Conservation (phyloP, 2,888 invertebrate genomes). For the Sinotaia quadrata region DNA sequence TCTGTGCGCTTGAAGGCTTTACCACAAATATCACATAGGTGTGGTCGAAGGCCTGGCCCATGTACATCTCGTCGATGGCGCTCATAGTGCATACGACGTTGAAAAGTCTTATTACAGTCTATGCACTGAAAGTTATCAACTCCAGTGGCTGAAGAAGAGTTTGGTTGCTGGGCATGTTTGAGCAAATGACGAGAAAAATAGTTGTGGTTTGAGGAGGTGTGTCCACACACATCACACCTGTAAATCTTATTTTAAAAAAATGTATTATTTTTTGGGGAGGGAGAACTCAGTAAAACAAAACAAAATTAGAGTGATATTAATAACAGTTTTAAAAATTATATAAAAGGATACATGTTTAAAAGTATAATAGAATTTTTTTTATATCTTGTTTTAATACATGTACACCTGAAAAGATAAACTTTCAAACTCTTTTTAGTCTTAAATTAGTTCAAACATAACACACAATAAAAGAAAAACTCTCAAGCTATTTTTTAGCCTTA, state of each 20-base stretch:
- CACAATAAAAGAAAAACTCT: too few relatives aligned
- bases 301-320: too few relatives aligned
- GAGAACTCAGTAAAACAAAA: too few relatives aligned
- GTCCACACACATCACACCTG: slow-evolving; percentile 19
- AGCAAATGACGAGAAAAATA: slow-evolving; percentile 22
- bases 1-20: slow-evolving; percentile 75
- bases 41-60: slow-evolving; percentile 73
- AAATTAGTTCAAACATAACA: too few relatives aligned
- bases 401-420: not conserved
- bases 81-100: slow-evolving; percentile 69
- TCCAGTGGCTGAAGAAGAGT: slow-evolving; percentile 21
- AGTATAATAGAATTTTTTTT: not conserved
- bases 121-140: slow-evolving; percentile 61
- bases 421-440: not conserved
- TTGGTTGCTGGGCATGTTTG: slow-evolving; percentile 27
- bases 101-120: slow-evolving; percentile 70
- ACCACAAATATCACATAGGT: slow-evolving; percentile 75
- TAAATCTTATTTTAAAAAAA: too few relatives aligned
- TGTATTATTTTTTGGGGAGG: too few relatives aligned
- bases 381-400: not conserved
- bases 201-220: slow-evolving; percentile 5
- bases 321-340: not conserved
- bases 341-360: not conserved
- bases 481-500: too few relatives aligned
- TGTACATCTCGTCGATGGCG: slow-evolving; percentile 74